A percentile compares a stretch with the other conserved stretches of the same genome.
Conservation (phyloP, 1,140 invertebrate species). For the Philaenus spumarius region DNA sequence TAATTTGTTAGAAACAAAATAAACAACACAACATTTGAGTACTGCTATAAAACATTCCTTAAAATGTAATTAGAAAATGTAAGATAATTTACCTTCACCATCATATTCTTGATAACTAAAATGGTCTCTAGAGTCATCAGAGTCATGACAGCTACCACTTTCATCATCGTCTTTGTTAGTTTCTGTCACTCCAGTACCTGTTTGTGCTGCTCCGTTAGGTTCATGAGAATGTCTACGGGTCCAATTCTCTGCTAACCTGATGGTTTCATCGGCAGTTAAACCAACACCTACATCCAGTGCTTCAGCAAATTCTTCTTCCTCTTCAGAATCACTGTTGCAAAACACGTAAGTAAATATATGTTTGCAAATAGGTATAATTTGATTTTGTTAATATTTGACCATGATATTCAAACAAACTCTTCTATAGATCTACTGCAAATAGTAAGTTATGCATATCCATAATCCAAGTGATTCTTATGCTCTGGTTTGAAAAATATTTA, state of each 20-base stretch:
- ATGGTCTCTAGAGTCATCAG: slow-evolving; percentile 51
- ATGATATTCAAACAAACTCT: too few relatives aligned
- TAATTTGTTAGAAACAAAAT: too few relatives aligned
- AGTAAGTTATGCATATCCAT: too few relatives aligned
- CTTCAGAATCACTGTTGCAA: slow-evolving; percentile 39
- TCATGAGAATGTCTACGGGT: slow-evolving; percentile 42
- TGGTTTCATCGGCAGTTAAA: slow-evolving; percentile 55
- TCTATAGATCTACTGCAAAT: too few relatives aligned
- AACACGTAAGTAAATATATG: too few relatives aligned
- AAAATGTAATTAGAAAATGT: too few relatives aligned
- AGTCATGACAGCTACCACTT: slow-evolving; percentile 40
- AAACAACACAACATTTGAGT: too few relatives aligned
- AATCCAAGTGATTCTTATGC: too few relatives aligned
- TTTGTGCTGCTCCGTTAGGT: slow-evolving; percentile 20
- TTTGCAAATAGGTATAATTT: too few relatives aligned
- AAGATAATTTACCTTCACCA: slow-evolving; percentile 46
- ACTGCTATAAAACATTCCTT: too few relatives aligned
- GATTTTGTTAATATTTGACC: too few relatives aligned
- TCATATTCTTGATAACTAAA: slow-evolving; percentile 54
- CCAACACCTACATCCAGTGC: slow-evolving; percentile 50
- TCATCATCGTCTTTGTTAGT: slow-evolving; percentile 31
- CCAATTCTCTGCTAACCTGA: slow-evolving; percentile 56
- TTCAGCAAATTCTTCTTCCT: slow-evolving; percentile 54
- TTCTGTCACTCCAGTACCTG: slow-evolving; percentile 22
- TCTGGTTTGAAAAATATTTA: too few relatives aligned